Conservation (phyloP, 2,797 vertebrate genomes). For the Synaphobranchus kaupii region DNA sequence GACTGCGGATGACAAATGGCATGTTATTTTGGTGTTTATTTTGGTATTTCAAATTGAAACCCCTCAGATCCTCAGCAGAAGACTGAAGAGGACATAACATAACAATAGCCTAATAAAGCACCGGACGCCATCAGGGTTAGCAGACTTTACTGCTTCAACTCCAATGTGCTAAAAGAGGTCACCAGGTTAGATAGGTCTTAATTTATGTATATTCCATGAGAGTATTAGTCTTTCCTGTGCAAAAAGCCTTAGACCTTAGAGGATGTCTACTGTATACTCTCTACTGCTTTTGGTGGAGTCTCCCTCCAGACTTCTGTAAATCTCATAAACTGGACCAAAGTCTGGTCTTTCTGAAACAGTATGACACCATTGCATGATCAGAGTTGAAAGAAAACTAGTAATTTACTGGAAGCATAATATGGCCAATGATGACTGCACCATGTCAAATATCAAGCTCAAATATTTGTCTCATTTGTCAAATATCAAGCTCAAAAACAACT, state of each 20-base stretch:
- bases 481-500: not conserved
- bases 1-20: constrained; percentile 13
- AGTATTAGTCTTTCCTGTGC: not conserved
- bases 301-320: constrained; percentile 16
- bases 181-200: constrained; percentile 4
- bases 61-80: constrained; percentile 11
- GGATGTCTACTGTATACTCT: not conserved
- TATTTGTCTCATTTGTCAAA: not conserved
- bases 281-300: not conserved
- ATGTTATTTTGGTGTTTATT: constrained; percentile 24
- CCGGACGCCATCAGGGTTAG: not conserved
- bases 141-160: too few relatives aligned
- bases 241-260: not conserved
- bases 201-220: not conserved
- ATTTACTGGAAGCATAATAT: not conserved
- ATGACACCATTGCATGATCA: not conserved
- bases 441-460: not conserved
- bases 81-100: not conserved
- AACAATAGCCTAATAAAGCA: not conserved
- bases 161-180: not conserved
- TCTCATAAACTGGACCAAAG: constrained; percentile 17
- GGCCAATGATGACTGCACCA: not conserved
- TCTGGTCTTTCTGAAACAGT: constrained; percentile 16
- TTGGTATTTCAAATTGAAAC: constrained; percentile 27
- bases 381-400: not conserved